Conservation (phyloP, 2,797 vertebrate genomes). For the Melanotaenia pygmaea region DNA sequence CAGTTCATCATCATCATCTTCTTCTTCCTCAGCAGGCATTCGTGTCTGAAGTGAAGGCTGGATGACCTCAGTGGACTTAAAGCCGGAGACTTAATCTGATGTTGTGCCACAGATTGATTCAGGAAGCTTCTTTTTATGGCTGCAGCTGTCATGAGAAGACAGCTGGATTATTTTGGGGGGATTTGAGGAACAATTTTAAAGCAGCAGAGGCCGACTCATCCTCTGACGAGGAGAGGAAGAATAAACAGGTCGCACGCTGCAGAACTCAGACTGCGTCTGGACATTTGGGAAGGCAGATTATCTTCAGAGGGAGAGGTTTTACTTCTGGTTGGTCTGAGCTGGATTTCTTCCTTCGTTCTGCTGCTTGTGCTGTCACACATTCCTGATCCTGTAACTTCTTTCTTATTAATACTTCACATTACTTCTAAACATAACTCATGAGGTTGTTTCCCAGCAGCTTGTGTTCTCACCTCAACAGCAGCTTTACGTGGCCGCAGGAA, state of each 20-base stretch:
- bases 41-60: too few relatives aligned
- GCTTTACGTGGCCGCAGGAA: too few relatives aligned
- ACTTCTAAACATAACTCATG: too few relatives aligned
- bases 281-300: constrained; percentile 1
- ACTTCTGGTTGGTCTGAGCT: background rate
- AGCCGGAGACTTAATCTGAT: constrained; percentile 37
- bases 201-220: background rate
- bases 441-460: too few relatives aligned
- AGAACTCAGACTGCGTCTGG: background rate
- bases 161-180: constrained; percentile 22
- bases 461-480: too few relatives aligned
- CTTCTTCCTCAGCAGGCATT: constrained; percentile 8
- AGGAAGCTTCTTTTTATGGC: constrained; percentile 13
- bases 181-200: constrained; percentile 14
- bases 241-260: background rate
- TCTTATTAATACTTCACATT: too few relatives aligned
- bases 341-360: background rate
- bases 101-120: constrained; percentile 31
- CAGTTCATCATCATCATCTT: constrained; percentile 5
- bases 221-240: background rate
- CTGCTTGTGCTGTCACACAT: background rate
- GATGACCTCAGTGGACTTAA: constrained; percentile 22
- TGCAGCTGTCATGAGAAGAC: constrained; percentile 10
- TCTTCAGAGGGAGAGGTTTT: background rate
- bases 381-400: too few relatives aligned